Conservation (phyloP, 1,140 invertebrate species). For the Platorchestia sp. region DNA sequence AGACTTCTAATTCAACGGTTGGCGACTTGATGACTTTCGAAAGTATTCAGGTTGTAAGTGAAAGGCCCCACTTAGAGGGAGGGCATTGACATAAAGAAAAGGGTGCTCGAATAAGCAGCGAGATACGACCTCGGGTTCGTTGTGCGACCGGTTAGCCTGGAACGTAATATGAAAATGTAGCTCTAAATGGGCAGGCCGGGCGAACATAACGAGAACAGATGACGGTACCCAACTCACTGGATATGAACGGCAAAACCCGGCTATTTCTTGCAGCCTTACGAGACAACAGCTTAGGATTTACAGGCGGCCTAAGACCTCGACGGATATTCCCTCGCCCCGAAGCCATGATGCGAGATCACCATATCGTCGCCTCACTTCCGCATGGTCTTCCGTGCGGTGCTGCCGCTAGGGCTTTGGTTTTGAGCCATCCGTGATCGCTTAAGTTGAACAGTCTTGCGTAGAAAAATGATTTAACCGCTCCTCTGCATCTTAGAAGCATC, state of each 20-base stretch:
- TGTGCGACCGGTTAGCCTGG: conserved; percentile 49
- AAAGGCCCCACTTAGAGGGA: conserved; percentile 29
- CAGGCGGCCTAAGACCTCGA: background rate
- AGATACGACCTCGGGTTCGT: conserved; percentile 26
- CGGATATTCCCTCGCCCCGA: conserved; percentile 23
- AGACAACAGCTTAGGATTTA: conserved; percentile 55
- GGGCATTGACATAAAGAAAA: conserved; percentile 43
- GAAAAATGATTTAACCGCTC: background rate
- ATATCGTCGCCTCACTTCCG: background rate
- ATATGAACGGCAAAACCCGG: conserved; percentile 53
- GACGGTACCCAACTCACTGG: conserved; percentile 46
- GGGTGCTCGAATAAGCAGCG: conserved; percentile 45
- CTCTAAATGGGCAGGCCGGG: conserved; percentile 48
- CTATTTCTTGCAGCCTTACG: conserved; percentile 54
- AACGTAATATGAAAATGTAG: conserved; percentile 56
- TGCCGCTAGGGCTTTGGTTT: background rate
- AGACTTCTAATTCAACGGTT: background rate
- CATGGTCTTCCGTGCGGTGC: background rate
- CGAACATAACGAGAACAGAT: conserved; percentile 53
- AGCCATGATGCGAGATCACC: conserved; percentile 48
- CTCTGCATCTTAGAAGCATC: background rate
- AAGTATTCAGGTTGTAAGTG: conserved; percentile 41
- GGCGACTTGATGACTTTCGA: conserved; percentile 12
- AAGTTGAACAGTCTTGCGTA: background rate
- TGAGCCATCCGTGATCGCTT: background rate